Conservation (phyloP, 1,140 invertebrate species). For the Thalassaphorura encarpata region DNA sequence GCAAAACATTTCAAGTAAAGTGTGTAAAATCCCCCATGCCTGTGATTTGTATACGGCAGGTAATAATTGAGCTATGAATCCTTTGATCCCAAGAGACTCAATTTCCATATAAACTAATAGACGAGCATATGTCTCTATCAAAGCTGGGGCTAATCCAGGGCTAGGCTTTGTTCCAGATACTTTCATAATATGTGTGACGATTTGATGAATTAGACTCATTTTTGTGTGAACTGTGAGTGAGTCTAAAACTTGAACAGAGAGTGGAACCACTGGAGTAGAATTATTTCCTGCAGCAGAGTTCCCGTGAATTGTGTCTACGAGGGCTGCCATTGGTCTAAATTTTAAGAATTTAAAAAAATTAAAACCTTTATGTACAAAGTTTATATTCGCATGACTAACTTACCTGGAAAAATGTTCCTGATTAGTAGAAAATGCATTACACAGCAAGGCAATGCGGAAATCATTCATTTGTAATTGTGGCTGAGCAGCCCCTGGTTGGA, state of each 20-base stretch:
- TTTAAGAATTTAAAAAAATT: conserved; percentile 39
- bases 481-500: conserved; percentile 21
- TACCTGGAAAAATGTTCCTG: conserved; percentile 60
- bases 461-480: conserved; percentile 27
- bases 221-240: conserved; percentile 94
- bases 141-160: conserved; percentile 71
- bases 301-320: conserved; percentile 80
- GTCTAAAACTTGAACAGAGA: conserved; percentile 85
- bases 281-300: conserved; percentile 45
- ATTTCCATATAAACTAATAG: conserved; percentile 93
- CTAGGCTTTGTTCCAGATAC: conserved; percentile 73
- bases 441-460: conserved; percentile 64
- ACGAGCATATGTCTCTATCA: conserved; percentile 90
- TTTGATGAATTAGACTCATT: conserved; percentile 94
- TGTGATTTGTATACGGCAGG: conserved; percentile 84
- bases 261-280: conserved; percentile 61
- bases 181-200: conserved; percentile 79
- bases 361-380: background rate
- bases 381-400: background rate
- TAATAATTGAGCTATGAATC: conserved; percentile 79
- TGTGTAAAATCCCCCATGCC: conserved; percentile 89
- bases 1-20: conserved; percentile 90
- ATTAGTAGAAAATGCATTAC: conserved; percentile 89
- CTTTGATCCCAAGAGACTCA: conserved; percentile 92
- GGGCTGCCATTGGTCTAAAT: conserved; percentile 68